These are phyloP conservation scores for Nemapogon koenigi DNA, from an alignment of 2,888 invertebrate genomes.

Conservation along the genomic window DNA sequence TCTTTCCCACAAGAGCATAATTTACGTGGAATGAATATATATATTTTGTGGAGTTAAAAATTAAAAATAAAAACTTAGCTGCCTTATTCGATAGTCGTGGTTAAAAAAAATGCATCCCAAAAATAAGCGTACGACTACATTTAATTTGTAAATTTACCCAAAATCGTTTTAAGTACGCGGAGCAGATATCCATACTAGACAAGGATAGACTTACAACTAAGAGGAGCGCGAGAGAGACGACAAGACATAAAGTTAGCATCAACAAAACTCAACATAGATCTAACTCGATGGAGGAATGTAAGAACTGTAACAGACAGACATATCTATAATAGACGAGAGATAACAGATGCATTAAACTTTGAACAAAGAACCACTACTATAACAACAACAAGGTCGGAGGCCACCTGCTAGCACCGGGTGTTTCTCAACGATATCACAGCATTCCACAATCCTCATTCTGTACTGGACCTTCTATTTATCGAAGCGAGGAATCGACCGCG, in stretches of 20 bases:
- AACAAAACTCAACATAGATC: slow-evolving; percentile 59
- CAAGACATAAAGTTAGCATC: slow-evolving; percentile 44
- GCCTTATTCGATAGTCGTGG: slow-evolving; percentile 37
- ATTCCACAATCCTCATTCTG: too few relatives aligned
- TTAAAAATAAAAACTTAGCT: slow-evolving; percentile 51
- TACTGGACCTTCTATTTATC: too few relatives aligned
- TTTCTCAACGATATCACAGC: slow-evolving; percentile 21
- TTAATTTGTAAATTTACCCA: slow-evolving; percentile 30
- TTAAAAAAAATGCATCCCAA: slow-evolving; percentile 45
- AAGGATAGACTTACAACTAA: slow-evolving; percentile 38
- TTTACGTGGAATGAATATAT: slow-evolving; percentile 23
- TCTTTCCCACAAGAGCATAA: slow-evolving; percentile 34
- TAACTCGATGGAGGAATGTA: slow-evolving; percentile 54
- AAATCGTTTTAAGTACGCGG: slow-evolving; percentile 50
- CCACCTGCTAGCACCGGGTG: slow-evolving; percentile 53
- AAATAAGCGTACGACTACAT: slow-evolving; percentile 49
- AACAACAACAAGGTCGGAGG: slow-evolving; percentile 50
- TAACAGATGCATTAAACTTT: slow-evolving; percentile 18
- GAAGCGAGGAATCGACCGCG: too few relatives aligned
- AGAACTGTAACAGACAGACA: slow-evolving; percentile 51
- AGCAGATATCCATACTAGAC: too few relatives aligned
- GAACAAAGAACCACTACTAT: slow-evolving; percentile 46
- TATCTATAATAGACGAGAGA: not conserved
- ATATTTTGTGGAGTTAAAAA: slow-evolving; percentile 36
- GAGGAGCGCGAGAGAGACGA: slow-evolving; percentile 19